Conservation (phyloP, 2,888 invertebrate species). For the Hydropsyche betteni region DNA sequence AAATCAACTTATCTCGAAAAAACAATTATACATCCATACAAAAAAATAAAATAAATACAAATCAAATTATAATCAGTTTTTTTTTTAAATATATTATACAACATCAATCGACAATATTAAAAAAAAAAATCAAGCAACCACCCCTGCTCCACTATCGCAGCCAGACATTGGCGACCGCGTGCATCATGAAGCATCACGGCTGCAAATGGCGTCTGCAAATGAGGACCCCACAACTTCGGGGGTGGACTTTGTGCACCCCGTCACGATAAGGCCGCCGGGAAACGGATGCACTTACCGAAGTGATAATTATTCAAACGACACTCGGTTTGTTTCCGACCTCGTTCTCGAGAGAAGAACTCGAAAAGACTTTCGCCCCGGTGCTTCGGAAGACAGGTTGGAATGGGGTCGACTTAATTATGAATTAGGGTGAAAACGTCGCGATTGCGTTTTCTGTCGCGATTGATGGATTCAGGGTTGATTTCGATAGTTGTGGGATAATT, state of each 20-base stretch:
- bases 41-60: too few species aligned
- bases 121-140: too few species aligned
- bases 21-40: too few species aligned
- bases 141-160: slow-evolving; percentile 1
- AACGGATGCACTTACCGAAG: slow-evolving; percentile 23
- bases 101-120: too few species aligned
- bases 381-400: slow-evolving; percentile 6
- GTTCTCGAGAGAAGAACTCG: slow-evolving; percentile 6
- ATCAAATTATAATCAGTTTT: too few species aligned
- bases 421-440: background rate
- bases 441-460: background rate
- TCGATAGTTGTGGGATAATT: too few species aligned
- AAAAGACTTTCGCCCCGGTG: background rate
- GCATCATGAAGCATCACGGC: background rate
- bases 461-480: background rate
- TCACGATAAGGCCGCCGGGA: background rate
- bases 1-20: too few species aligned
- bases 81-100: too few species aligned
- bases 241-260: background rate
- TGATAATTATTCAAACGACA: slow-evolving; percentile 32
- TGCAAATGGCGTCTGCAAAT: slow-evolving; percentile 23
- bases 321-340: background rate
- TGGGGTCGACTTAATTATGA: background rate
- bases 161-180: background rate
- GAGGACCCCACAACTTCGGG: slow-evolving; percentile 2